These are phyloP conservation scores for Astropecten irregularis DNA, from an alignment of 53 echinoderm and acorn worm species.

Conservation along the genomic window DNA sequence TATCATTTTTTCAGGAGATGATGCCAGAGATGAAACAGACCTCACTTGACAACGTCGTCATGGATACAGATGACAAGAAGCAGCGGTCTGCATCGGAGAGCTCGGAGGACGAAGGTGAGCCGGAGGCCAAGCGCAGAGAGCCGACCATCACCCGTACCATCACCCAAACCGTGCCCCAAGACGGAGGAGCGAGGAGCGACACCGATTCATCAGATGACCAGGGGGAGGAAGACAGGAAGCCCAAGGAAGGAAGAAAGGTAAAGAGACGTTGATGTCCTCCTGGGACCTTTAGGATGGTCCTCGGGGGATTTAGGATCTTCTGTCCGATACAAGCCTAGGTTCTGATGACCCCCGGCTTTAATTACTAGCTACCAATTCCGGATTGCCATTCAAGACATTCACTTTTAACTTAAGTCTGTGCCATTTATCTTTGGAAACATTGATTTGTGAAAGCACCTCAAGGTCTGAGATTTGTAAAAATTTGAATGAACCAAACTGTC, in stretches of 20 bases:
- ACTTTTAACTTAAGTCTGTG: too few relatives aligned
- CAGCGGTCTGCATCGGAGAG: slow-evolving; percentile 25
- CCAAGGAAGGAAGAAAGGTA: slow-evolving; percentile 21
- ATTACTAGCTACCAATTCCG: too few relatives aligned
- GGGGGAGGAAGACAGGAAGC: neutral
- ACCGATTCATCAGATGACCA: neutral
- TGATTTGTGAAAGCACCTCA: too few relatives aligned
- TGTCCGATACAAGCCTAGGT: too few relatives aligned
- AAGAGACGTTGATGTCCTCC: neutral
- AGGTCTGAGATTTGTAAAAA: too few relatives aligned
- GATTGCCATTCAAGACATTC: too few relatives aligned
- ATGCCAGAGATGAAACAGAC: slow-evolving; percentile 96
- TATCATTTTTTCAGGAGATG: slow-evolving; percentile 68
- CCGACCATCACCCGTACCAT: slow-evolving; percentile 62
- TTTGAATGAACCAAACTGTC: too few relatives aligned
- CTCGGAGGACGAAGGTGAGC: neutral
- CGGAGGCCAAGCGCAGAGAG: slow-evolving; percentile 13
- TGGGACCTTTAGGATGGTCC: too few relatives aligned
- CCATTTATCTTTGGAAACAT: too few relatives aligned
- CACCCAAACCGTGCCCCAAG: slow-evolving; percentile 48
- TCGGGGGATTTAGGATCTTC: too few relatives aligned
- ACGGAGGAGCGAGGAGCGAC: neutral
- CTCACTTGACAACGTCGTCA: slow-evolving; percentile 38
- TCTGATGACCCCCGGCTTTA: too few relatives aligned
- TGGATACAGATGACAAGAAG: slow-evolving; percentile 64